These are phyloP conservation scores for Erpobdella octoculata DNA, from an alignment of 2,888 invertebrate genomes.

Conservation along the genomic window DNA sequence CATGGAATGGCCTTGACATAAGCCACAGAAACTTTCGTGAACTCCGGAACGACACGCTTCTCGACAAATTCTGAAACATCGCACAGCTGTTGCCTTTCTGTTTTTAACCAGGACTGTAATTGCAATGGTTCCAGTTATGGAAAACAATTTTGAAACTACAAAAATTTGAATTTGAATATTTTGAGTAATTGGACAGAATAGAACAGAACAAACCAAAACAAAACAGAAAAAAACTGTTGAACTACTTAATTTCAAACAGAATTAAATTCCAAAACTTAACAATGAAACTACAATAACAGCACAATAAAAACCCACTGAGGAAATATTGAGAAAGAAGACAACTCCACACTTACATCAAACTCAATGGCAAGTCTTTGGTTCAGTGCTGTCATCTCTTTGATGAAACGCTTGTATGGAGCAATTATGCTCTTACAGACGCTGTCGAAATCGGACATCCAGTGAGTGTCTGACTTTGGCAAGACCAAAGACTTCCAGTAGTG, in stretches of 20 bases:
- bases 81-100: not conserved
- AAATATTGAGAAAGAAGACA: not conserved
- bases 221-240: not conserved
- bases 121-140: too few relatives aligned
- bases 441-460: slow-evolving; percentile 15
- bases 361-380: not conserved
- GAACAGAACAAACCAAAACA: not conserved
- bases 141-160: too few relatives aligned
- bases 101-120: not conserved
- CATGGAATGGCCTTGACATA: slow-evolving; percentile 25
- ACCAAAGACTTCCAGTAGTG: slow-evolving; percentile 15
- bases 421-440: not conserved
- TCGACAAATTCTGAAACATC: slow-evolving; percentile 21
- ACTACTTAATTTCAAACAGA: not conserved
- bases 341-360: not conserved
- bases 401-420: slow-evolving; percentile 13
- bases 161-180: too few relatives aligned
- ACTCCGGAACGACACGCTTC: slow-evolving; percentile 19
- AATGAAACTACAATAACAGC: not conserved
- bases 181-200: not conserved
- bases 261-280: not conserved
- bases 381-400: not conserved
- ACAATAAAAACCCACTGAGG: not conserved
- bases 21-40: slow-evolving; percentile 12
- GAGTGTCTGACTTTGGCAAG: slow-evolving; percentile 6